Evolutionary conservation across 2,113 vertebrate species (phyloP), one percentile per base, ranked within the genome.

Genomic region (Myotis brandtii): DNA sequence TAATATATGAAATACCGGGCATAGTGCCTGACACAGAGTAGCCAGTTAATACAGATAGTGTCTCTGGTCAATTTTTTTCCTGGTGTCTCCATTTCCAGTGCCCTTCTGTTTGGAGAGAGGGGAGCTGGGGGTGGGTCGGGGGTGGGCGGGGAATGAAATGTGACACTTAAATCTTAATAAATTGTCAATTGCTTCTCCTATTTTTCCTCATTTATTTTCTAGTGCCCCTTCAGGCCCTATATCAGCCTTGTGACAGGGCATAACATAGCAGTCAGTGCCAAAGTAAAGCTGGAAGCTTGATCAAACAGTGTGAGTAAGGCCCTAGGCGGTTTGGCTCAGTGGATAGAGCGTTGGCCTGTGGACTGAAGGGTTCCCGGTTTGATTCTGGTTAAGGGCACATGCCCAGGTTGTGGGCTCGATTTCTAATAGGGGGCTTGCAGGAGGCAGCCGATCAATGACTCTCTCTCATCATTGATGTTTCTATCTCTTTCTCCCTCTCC

Each of bases 281-380:
- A 91, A 81, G 85, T 54, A 59, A 91, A 93, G 34, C n/a, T 34
- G 23, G 76, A 96, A 23, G 20, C 13, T 73, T 62, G 69, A 86
- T 66, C 80, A 25, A 17, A 37, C 4, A 83, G 20, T 52, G 16
- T 69, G 84, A 93, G 75, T 54, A 82, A 73, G 59, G 59, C 59
- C 59, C 23, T 62, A 27, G 59, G 10, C 11, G 25, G 59, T 62
- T 62, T 62, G 59, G 59, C 59, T 62, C 59, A 62, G 59, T 62
- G 59, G 9, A 62, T 27, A 62, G 59, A 62, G 59, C 59, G 9
- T 62, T 4, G 25, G 25, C 56, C 56, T 59, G 56, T 27, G 23
- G 23, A 59, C 59, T 27, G 10, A 62, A 27, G 10, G 59, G 59
- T 27, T 25, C 25, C 59, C 3, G 4, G 59, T 62, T 62, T 62